Percentiles rank a stretch among this genome's conserved stretches.
Evolutionary conservation across 1,140 invertebrate genomes (phyloP).

Genomic region (Achatina immaculata): DNA sequence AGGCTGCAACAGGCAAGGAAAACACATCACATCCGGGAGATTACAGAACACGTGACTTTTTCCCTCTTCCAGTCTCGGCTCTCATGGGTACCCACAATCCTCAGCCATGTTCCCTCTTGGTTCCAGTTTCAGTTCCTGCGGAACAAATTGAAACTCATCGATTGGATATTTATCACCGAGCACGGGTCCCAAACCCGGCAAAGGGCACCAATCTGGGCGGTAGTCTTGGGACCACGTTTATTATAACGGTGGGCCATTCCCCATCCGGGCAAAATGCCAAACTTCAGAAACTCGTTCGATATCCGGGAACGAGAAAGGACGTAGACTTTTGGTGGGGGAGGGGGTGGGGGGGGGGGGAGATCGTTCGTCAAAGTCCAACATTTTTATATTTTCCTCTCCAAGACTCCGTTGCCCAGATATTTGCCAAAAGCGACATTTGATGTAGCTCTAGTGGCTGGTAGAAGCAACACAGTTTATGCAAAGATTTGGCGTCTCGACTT

Average conservation of each 20-base stretch:
- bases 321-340: too few species aligned
- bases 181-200: constrained; percentile 5
- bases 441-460: too few species aligned
- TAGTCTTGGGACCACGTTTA: constrained; percentile 20
- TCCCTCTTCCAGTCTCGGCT: neutral
- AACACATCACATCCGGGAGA: neutral
- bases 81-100: constrained; percentile 15
- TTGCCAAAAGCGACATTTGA: too few species aligned
- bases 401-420: too few species aligned
- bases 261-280: neutral
- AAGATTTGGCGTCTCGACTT: too few species aligned
- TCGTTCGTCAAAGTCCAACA: neutral
- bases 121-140: constrained; percentile 26
- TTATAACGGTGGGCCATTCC: constrained; percentile 24
- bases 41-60: constrained; percentile 8
- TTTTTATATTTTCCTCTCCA: too few species aligned
- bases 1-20: neutral
- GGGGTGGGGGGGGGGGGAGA: neutral
- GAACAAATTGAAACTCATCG: constrained; percentile 39
- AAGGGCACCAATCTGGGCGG: constrained; percentile 23
- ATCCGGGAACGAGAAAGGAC: too few species aligned
- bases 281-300: neutral
- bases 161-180: constrained; percentile 32
- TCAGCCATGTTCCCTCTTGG: neutral
- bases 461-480: too few species aligned